Conservation (phyloP, 2,113 vertebrate genomes). For the Pithys albifrons region DNA sequence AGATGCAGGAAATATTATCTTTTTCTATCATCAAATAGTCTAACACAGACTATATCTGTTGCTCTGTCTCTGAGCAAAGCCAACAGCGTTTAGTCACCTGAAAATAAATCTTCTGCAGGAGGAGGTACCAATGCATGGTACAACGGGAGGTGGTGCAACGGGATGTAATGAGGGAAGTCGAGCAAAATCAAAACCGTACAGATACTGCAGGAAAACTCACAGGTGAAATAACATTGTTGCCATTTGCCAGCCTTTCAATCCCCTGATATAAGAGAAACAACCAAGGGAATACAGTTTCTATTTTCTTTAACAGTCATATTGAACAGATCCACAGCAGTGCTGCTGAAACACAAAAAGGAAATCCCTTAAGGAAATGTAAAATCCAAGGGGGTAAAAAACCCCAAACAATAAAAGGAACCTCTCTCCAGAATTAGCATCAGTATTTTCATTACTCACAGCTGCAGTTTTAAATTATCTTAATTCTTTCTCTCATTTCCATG, state of each 20-base stretch:
- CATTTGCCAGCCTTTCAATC: neutral
- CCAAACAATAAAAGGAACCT: neutral
- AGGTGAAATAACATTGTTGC: neutral
- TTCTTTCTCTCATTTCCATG: neutral
- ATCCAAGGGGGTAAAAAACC: fast-evolving
- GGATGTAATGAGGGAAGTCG: neutral
- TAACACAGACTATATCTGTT: neutral
- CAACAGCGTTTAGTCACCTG: neutral
- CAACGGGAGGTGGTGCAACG: neutral
- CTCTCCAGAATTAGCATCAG: neutral
- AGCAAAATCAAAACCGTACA: neutral
- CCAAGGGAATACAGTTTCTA: neutral
- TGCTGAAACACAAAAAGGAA: neutral
- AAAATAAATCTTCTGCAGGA: neutral
- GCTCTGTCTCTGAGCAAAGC: neutral
- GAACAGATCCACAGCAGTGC: neutral
- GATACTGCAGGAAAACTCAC: neutral
- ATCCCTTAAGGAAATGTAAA: neutral
- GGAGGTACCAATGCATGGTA: neutral
- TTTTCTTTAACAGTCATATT: neutral
- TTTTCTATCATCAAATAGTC: neutral
- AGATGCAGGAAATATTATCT: neutral
- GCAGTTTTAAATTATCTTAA: neutral
- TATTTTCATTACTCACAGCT: neutral
- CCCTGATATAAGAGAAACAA: neutral